Conservation (phyloP, 2,888 invertebrate genomes). For the Sympetrum striolatum region DNA sequence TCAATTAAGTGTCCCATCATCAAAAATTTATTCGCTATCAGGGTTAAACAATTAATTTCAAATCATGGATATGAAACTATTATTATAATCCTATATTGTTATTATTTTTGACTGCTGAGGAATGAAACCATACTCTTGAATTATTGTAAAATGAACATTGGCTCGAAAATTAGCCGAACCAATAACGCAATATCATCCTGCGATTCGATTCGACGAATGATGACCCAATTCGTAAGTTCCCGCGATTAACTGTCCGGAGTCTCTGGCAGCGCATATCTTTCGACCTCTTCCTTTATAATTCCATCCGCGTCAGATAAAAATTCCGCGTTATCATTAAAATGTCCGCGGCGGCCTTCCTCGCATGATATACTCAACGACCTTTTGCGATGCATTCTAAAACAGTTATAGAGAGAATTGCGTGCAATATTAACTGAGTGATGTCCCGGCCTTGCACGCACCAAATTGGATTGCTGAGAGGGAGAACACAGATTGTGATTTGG, state of each 20-base stretch:
- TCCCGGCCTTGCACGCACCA: background rate
- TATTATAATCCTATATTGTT: no score
- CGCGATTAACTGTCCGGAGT: background rate
- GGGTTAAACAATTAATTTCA: no score
- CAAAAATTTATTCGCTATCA: no score
- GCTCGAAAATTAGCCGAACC: no score
- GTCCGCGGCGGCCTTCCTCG: background rate
- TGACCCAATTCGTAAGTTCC: background rate
- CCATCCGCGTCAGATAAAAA: background rate
- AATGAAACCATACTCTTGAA: no score
- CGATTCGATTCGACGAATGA: background rate
- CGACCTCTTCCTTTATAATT: background rate
- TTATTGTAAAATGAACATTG: no score
- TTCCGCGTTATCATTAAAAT: background rate
- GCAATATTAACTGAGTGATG: constrained; percentile 31
- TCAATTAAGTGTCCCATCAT: no score
- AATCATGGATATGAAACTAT: no score
- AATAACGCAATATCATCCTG: no score
- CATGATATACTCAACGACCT: background rate
- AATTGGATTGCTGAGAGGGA: constrained; percentile 27
- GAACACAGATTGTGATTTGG: constrained; percentile 12
- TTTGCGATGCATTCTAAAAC: constrained; percentile 1
- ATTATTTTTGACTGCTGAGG: no score
- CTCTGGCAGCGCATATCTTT: background rate
- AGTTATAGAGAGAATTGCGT: constrained; percentile 28